A percentile compares a stretch with the other conserved stretches of the same genome.
Evolutionary conservation across 2,888 invertebrate genomes (phyloP).

Genomic region (Thymelicus lineola): DNA sequence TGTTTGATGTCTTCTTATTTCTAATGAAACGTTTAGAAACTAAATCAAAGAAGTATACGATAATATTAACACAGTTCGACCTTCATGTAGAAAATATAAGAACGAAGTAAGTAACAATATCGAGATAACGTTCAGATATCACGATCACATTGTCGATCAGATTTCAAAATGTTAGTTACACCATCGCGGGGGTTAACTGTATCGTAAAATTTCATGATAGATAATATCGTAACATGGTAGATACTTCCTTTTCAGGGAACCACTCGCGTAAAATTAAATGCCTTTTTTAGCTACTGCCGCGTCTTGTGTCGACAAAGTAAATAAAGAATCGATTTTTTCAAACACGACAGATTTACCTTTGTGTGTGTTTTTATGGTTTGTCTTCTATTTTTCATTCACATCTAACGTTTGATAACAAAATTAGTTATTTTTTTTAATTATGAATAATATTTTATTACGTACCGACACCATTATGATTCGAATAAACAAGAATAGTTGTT

Average conservation of each 20-base stretch:
- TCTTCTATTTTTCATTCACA: no score
- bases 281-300: conserved; percentile 27
- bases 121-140: conserved; percentile 20
- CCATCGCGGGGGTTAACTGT: conserved; percentile 41
- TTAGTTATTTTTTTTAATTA: no score
- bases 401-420: no score
- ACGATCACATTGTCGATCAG: conserved; percentile 39
- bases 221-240: conserved; percentile 42
- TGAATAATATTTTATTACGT: no score
- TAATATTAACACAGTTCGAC: not conserved
- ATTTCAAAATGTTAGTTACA: conserved; percentile 37
- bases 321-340: conserved; percentile 12
- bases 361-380: no score
- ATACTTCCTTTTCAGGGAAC: conserved; percentile 34
- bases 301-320: conserved; percentile 11
- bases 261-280: conserved; percentile 29
- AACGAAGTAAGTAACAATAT: not conserved
- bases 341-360: no score
- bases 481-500: no score
- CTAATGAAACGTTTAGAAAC: not conserved
- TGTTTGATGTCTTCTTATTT: conserved; percentile 9
- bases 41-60: not conserved
- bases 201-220: conserved; percentile 45
- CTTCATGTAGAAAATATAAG: not conserved
- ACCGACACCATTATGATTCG: no score